phyloP scores from a whole-genome alignment of 2,797 vertebrate species.

The Trachurus trachurus region DNA sequence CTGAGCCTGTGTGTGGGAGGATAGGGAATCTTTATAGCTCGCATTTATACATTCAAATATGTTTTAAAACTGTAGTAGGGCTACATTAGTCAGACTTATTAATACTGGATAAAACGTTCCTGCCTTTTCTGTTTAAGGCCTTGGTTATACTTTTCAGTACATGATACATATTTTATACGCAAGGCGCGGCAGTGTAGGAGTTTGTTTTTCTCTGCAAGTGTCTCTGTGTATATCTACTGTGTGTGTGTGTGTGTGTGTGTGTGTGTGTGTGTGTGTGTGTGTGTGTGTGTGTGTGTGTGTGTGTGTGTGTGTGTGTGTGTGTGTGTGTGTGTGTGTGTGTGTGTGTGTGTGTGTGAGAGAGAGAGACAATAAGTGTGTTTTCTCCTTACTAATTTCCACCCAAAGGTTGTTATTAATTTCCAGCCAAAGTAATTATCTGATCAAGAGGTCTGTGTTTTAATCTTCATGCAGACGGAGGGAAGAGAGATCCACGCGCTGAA shows the following conservation, averaged over 20 bases:
- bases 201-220: conserved; percentile 18
- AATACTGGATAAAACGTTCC: conserved; percentile 40
- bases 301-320: too few relatives aligned
- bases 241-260: too few relatives aligned
- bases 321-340: too few relatives aligned
- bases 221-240: background rate
- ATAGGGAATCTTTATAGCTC: conserved; percentile 43
- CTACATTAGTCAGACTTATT: conserved; percentile 45
- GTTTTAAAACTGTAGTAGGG: conserved; percentile 33
- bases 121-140: conserved; percentile 29
- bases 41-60: conserved; percentile 55
- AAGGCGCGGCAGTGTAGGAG: conserved; percentile 18
- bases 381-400: conserved; percentile 63
- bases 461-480: conserved; percentile 75
- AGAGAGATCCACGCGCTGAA: conserved; percentile 53
- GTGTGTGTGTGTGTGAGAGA: conserved; percentile 11
- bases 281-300: too few relatives aligned
- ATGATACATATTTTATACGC: conserved; percentile 34
- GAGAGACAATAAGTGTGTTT: conserved; percentile 15
- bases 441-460: conserved; percentile 79
- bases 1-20: conserved; percentile 47
- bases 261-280: too few relatives aligned
- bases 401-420: conserved; percentile 73
- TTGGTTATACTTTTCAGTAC: conserved; percentile 35
- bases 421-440: conserved; percentile 79